Conservation (phyloP, 92 coral and sea anemone species). For the Siderastrea siderea region DNA sequence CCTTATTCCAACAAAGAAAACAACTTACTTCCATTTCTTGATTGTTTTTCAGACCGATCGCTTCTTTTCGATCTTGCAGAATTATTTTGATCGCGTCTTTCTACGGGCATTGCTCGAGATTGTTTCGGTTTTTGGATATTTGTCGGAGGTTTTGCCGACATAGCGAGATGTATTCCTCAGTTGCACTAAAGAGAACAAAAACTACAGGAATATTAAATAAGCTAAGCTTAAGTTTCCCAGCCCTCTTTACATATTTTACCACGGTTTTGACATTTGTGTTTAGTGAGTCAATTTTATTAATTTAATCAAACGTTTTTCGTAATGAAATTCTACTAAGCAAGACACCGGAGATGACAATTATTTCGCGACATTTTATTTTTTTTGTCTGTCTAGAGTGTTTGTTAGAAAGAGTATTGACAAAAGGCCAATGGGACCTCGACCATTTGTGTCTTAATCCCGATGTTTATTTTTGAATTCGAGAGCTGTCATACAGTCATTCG, state of each 20-base stretch:
- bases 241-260: slow-evolving; percentile 14
- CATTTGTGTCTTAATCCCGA: too few relatives aligned
- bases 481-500: too few relatives aligned
- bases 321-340: background rate
- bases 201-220: background rate
- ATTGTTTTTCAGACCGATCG: background rate
- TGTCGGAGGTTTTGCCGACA: slow-evolving; percentile 18
- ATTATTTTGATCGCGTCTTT: background rate
- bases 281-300: background rate
- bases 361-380: too few relatives aligned
- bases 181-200: too few relatives aligned
- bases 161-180: background rate
- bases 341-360: background rate
- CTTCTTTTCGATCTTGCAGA: background rate
- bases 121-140: background rate
- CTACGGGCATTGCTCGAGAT: background rate
- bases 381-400: too few relatives aligned
- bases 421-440: too few relatives aligned
- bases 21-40: slow-evolving; percentile 3
- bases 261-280: slow-evolving; percentile 20
- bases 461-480: too few relatives aligned
- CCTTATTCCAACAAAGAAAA: background rate
- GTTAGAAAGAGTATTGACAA: too few relatives aligned
- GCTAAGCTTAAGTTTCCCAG: background rate
- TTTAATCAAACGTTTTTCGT: slow-evolving; percentile 10